Percentiles rank a stretch among this genome's conserved stretches.
phyloP scores from a whole-genome alignment of 2,888 invertebrate species.

The Orthonychiurus folsomi region DNA sequence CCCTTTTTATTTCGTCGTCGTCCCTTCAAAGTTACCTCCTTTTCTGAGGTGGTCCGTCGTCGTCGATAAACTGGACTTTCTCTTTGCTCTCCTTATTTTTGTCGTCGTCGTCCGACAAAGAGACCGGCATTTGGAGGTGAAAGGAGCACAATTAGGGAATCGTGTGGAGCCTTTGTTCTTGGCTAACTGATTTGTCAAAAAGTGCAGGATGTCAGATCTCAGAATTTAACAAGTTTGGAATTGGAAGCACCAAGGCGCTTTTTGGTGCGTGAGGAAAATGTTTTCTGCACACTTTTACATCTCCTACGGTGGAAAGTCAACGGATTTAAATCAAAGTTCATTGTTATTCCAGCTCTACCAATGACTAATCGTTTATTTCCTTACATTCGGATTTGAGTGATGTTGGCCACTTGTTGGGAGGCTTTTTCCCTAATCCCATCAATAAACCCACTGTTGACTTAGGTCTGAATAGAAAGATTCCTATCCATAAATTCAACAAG shows the following conservation, averaged over 20 bases:
- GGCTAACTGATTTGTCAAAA: no score
- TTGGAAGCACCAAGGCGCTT: no score
- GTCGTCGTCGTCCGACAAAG: not conserved
- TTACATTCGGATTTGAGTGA: not conserved
- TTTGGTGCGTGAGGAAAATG: no score
- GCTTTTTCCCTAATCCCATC: not conserved
- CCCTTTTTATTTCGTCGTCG: slow-evolving; percentile 12
- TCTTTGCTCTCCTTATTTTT: slow-evolving; percentile 5
- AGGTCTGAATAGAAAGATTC: not conserved
- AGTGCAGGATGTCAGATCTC: no score
- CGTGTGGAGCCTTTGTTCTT: no score
- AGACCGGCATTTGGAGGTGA: not conserved
- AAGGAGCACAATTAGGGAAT: not conserved
- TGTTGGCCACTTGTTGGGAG: not conserved
- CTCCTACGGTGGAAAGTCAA: no score
- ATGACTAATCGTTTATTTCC: not conserved
- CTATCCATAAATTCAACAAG: not conserved
- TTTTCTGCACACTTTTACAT: no score
- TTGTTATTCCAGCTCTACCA: no score
- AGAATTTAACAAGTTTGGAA: no score
- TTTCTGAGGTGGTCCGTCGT: no score
- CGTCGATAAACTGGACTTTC: slow-evolving; percentile 1
- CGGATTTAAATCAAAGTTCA: no score
- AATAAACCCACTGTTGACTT: not conserved
- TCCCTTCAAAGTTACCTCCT: no score